Conservation (phyloP, 2,797 vertebrate species). For the Sciaenops ocellatus region DNA sequence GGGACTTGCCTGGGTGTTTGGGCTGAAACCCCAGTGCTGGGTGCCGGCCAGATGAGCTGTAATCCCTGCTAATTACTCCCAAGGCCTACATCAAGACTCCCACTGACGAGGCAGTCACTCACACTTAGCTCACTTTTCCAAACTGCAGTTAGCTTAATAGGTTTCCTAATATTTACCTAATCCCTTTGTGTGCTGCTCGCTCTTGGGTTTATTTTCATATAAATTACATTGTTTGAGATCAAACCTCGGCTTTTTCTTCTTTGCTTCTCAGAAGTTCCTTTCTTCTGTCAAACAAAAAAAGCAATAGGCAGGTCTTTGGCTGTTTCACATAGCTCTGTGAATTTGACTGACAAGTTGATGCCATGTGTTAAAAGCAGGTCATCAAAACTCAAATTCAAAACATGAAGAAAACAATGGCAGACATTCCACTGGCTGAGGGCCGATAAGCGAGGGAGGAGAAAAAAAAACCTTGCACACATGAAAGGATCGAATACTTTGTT, state of each 20-base stretch:
- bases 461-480: slow-evolving; percentile 27
- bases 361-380: slow-evolving; percentile 61
- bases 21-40: slow-evolving; percentile 76
- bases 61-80: slow-evolving; percentile 86
- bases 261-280: slow-evolving; percentile 13
- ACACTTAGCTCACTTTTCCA: slow-evolving; percentile 75
- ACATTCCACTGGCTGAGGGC: slow-evolving; percentile 53
- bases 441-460: slow-evolving; percentile 17
- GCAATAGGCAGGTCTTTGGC: slow-evolving; percentile 46
- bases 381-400: slow-evolving; percentile 64
- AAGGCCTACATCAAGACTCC: slow-evolving; percentile 75
- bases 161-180: slow-evolving; percentile 76
- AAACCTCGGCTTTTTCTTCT: slow-evolving; percentile 32
- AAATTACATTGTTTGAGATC: slow-evolving; percentile 65
- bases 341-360: slow-evolving; percentile 64
- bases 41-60: slow-evolving; percentile 75
- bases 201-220: slow-evolving; percentile 67
- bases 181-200: slow-evolving; percentile 51
- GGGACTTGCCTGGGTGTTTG: slow-evolving; percentile 77
- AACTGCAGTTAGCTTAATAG: slow-evolving; percentile 66
- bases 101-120: slow-evolving; percentile 70
- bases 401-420: slow-evolving; percentile 56
- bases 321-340: slow-evolving; percentile 45
- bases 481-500: slow-evolving; percentile 64
- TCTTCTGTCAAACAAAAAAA: slow-evolving; percentile 47